Evolutionary conservation across 2,113 vertebrate species (phyloP).

Genomic region (Larimichthys crocea): DNA sequence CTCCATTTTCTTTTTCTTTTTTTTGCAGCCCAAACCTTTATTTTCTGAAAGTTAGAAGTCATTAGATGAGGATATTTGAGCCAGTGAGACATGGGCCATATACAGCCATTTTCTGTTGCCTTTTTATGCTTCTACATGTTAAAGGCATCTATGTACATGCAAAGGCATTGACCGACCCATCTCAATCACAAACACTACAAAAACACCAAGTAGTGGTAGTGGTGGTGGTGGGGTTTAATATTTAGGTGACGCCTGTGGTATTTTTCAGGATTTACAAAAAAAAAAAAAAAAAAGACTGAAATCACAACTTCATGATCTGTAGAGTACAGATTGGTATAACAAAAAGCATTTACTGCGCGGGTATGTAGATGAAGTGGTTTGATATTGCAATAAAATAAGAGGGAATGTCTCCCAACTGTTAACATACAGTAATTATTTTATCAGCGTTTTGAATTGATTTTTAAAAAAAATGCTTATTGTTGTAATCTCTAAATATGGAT

Average conservation of each 20-base stretch:
- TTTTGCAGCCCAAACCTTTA: slow-evolving; percentile 1
- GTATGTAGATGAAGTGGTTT: slow-evolving; percentile 73
- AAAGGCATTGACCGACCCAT: slow-evolving; percentile 17
- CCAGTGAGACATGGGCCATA: slow-evolving; percentile 37
- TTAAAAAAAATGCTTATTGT: slow-evolving; percentile 42
- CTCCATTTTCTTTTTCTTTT: background rate
- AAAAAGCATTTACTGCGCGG: slow-evolving; percentile 69
- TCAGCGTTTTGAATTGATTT: slow-evolving; percentile 71
- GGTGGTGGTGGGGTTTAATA: slow-evolving; percentile 38
- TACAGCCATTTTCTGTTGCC: slow-evolving; percentile 20
- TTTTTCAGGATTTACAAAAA: slow-evolving; percentile 55
- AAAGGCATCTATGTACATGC: slow-evolving; percentile 11
- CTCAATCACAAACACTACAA: slow-evolving; percentile 8
- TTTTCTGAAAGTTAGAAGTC: background rate
- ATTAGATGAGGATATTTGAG: slow-evolving; percentile 14
- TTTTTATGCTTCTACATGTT: slow-evolving; percentile 12
- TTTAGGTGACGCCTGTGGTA: slow-evolving; percentile 52
- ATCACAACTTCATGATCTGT: slow-evolving; percentile 41
- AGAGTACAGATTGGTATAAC: slow-evolving; percentile 52
- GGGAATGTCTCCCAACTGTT: slow-evolving; percentile 69
- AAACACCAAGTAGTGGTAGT: background rate
- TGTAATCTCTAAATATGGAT: slow-evolving; percentile 68
- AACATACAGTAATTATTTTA: slow-evolving; percentile 71
- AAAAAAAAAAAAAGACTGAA: slow-evolving; percentile 19
- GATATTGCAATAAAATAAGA: slow-evolving; percentile 81